Evolutionary conservation across 2,888 invertebrate genomes (phyloP).

Genomic region (Heteromyza rotundicornis): DNA sequence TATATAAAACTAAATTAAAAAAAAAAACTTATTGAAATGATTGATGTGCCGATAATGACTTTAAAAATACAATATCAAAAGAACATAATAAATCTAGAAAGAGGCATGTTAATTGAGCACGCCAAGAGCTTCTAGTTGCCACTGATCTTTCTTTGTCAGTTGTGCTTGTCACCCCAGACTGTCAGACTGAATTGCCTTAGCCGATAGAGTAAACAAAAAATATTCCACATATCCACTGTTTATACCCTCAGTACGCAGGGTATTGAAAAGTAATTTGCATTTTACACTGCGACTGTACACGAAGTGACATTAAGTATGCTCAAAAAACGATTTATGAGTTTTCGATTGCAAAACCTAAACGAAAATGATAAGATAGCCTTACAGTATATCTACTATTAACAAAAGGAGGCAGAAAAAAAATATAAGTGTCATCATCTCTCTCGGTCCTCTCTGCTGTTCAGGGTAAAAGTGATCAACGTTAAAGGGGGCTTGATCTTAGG

Average conservation of each 20-base stretch:
- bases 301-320: slow-evolving; percentile 28
- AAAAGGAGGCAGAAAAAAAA: too few relatives aligned
- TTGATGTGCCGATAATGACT: slow-evolving; percentile 41
- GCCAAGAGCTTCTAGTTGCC: not conserved
- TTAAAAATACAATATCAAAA: slow-evolving; percentile 35
- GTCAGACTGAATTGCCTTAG: not conserved
- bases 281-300: slow-evolving; percentile 27
- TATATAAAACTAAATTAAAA: too few relatives aligned
- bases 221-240: too few relatives aligned
- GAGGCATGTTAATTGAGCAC: not conserved
- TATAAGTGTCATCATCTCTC: not conserved
- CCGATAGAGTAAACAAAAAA: slow-evolving; percentile 16
- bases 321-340: slow-evolving; percentile 48
- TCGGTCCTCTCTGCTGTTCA: too few relatives aligned
- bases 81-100: not conserved
- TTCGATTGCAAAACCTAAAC: slow-evolving; percentile 46
- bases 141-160: not conserved
- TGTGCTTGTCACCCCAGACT: not conserved
- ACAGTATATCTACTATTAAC: slow-evolving; percentile 2
- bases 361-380: slow-evolving; percentile 36
- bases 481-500: not conserved
- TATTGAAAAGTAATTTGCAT: slow-evolving; percentile 53
- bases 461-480: too few relatives aligned
- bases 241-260: slow-evolving; percentile 21
- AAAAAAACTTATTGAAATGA: slow-evolving; percentile 6